phyloP scores from a whole-genome alignment of 2,797 vertebrate species.

The Micropoecilia bifurca region DNA sequence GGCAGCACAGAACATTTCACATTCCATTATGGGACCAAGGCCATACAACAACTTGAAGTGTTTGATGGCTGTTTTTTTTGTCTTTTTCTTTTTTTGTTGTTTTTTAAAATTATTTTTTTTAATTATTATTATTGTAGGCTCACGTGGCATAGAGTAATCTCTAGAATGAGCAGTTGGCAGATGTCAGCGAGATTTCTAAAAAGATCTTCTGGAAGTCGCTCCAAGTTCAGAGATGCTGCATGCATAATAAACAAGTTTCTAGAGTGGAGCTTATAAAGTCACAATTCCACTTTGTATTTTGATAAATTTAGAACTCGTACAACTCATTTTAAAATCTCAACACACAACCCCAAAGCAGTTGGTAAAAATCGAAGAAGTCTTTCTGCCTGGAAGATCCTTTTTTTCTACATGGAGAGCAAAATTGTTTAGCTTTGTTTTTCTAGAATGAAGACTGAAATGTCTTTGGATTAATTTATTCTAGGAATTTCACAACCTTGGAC shows the following conservation, averaged over 20 bases:
- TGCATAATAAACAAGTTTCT: conserved; percentile 67
- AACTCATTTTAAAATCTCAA: conserved; percentile 33
- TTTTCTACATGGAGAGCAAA: conserved; percentile 1
- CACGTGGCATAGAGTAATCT: conserved; percentile 63
- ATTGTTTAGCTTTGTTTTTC: neutral
- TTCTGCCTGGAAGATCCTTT: conserved; percentile 9
- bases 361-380: conserved; percentile 23
- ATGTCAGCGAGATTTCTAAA: conserved; percentile 56
- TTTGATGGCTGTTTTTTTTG: conserved; percentile 43
- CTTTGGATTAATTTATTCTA: conserved; percentile 33
- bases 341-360: conserved; percentile 6
- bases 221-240: conserved; percentile 62
- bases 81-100: conserved; percentile 7
- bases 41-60: conserved; percentile 75
- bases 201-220: conserved; percentile 42
- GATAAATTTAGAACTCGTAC: conserved; percentile 19
- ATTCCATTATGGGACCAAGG: conserved; percentile 81
- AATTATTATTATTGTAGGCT: conserved; percentile 55
- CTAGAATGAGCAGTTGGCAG: conserved; percentile 64
- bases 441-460: conserved; percentile 18
- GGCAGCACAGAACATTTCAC: conserved; percentile 83
- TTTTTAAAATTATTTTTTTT: conserved; percentile 8
- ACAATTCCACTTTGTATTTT: conserved; percentile 30
- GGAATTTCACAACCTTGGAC: conserved; percentile 26
- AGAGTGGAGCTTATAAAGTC: conserved; percentile 45